Evolutionary conservation across 2,797 vertebrate genomes (phyloP).

Genomic region (Dromococcyx pavoninus): DNA sequence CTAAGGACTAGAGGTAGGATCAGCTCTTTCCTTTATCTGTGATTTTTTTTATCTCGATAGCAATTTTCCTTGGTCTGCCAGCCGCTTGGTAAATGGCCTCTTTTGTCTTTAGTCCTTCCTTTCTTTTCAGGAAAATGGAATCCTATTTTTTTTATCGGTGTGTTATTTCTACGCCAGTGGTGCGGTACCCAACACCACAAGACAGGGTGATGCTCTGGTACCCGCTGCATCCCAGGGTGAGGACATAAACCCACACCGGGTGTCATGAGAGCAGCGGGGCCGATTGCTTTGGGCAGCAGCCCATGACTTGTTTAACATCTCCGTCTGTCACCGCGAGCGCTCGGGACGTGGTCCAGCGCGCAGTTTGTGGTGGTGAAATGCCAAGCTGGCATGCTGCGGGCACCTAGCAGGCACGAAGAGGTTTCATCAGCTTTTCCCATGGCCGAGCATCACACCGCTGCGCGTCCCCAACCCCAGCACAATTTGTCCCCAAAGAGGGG

Average conservation of each 20-base stretch:
- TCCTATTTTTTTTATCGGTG: not conserved
- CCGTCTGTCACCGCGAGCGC: not conserved
- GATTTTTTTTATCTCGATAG: conserved; percentile 33
- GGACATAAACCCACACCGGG: not conserved
- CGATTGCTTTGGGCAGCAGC: not conserved
- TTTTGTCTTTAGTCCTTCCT: conserved; percentile 41
- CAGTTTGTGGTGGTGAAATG: not conserved
- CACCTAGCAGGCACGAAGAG: not conserved
- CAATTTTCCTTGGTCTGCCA: conserved; percentile 33
- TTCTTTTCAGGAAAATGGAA: conserved; percentile 8
- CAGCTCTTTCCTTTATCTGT: conserved; percentile 22
- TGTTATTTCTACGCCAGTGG: accelerated
- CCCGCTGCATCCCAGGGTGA: accelerated
- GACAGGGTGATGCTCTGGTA: not conserved
- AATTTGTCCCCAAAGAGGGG: not conserved
- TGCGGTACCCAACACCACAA: accelerated
- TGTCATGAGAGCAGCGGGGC: not conserved
- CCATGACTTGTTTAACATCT: not conserved
- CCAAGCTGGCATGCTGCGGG: conserved; percentile 7
- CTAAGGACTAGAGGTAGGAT: not conserved
- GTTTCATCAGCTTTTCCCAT: not conserved
- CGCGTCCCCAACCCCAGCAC: accelerated
- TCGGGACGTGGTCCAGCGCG: not conserved
- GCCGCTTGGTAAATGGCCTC: not conserved
- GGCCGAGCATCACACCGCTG: not conserved